Evolutionary conservation across 1,140 invertebrate genomes (phyloP), one percentile per base, ranked within the genome.

Genomic region (Drosophila lowei): DNA sequence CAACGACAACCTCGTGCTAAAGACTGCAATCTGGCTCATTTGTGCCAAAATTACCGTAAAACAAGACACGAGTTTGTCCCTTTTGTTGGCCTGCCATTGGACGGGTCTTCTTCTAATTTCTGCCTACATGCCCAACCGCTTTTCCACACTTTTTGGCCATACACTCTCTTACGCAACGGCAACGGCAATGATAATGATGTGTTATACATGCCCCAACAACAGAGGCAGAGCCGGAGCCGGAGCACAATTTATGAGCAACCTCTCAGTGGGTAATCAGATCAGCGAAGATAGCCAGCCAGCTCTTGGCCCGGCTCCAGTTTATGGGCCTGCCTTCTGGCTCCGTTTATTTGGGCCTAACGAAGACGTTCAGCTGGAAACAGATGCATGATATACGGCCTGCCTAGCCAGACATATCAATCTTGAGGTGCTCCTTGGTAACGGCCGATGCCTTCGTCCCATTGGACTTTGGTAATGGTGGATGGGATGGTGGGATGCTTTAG

Each of bases 141-240:
- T 53, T 63, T 34, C 6, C 13, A n/a, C 13, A 54, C 49, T 43
- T 68, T 67, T 18, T 60, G 76, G 30, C 34, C 34, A 7, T 16
- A 42, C 59, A 64, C 48, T 70, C 9, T 66, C 66, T 61, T 80
- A 73, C 59, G 67, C 72, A 71, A 80, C 42, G 73, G 25, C 25
- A 25, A 28, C 25, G 34, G 41, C 74, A 63, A 68, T 81, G 65
- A 74, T 77, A 85, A 85, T 85, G 74, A 85, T 75, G 80, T 85
- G 77, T 52, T 58, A 56, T 55, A 80, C 77, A 86, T 18, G 63
- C 44, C 41, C 43, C 30, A 53, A 65, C 57, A 59, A 15, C 18
- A 62, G 18, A 23, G 23, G 15, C 38, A 30, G 58, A 34, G 8
- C 11, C 11, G 1, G 3, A 25, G 44, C 1, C 9, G 56, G 61